Base-by-base conservation (phyloP, 2,888 invertebrate genomes). In the Eucera pruinosa region DNA sequence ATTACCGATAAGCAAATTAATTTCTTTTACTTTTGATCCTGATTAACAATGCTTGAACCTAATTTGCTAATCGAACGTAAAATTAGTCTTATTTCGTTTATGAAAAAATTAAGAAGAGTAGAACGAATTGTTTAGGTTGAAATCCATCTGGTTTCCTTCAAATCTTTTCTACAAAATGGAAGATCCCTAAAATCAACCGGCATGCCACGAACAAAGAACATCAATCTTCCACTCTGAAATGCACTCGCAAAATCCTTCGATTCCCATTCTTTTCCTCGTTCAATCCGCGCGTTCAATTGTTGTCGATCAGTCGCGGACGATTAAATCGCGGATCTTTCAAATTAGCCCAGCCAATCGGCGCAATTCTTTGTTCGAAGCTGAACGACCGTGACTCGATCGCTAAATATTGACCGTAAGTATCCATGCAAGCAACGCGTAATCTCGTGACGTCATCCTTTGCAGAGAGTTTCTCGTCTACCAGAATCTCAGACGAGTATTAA, bases 321-420 rank as follows among this genome's bases (percentile, higher is more conserved):
- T 64, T 52, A 50, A 48, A 43, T 41, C 30, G 15, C 2, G 33
- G 18, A 15, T 20, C 27, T 9, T 41, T 27, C 13, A 45, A 78
- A 73, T 73, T 82, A 61, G 65, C 61, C 65, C 23, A 66, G 52
- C 20, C 64, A 23, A 39, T 57, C 41, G 48, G 33, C 54, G 55
- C 20, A 20, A 54, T 57, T 78, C 73, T 78, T 81, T 78, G 82
- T 80, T 65, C 67, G 50, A 55, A 54, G 78, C 55, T 36, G 64
- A 43, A 43, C 66, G 70, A 70, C 77, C 80, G 30, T 72, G 78
- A 71, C 64, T 78, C 65, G 80, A 68, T 75, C 74, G 65, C 58
- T 65, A 75, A 75, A 74, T 75, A 75, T 75, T 74, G 74, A 52
- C 75, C 25, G 43, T 52, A 33, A 65, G 58, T 65, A 74, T 57